Percentiles rank a stretch among this genome's conserved stretches.
Evolutionary conservation across 2,113 vertebrate species (phyloP).

Genomic region (Scatophagus argus): DNA sequence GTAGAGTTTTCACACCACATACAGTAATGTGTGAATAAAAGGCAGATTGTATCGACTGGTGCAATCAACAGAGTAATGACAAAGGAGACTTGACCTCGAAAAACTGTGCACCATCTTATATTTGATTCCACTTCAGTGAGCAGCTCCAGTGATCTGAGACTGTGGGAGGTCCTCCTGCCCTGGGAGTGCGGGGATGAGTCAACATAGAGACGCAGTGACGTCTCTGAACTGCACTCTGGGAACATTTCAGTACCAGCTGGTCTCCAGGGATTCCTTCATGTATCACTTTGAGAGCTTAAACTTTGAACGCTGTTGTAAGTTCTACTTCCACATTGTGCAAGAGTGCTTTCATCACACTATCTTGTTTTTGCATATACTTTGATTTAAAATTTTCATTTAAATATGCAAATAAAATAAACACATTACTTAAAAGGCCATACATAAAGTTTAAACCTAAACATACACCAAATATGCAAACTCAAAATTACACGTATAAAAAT

Average conservation of each 20-base stretch:
- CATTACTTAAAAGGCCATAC: too few relatives aligned
- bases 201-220: slow-evolving; percentile 32
- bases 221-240: slow-evolving; percentile 29
- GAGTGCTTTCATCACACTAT: background rate
- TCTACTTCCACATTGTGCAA: background rate
- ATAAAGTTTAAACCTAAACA: background rate
- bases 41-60: too few relatives aligned
- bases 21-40: background rate
- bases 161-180: slow-evolving; percentile 52
- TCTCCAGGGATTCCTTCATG: slow-evolving; percentile 20
- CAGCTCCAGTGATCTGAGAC: slow-evolving; percentile 15
- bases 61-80: background rate
- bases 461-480: background rate
- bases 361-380: background rate
- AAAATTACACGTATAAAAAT: background rate
- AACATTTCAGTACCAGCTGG: slow-evolving; percentile 23
- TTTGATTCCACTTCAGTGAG: background rate
- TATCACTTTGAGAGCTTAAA: background rate
- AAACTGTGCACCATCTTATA: background rate
- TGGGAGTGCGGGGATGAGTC: slow-evolving; percentile 47
- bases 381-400: background rate
- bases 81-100: background rate
- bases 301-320: background rate
- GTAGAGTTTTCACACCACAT: background rate
- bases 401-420: background rate